A percentile compares a stretch with the other conserved stretches of the same genome.
phyloP scores from a whole-genome alignment of 2,797 vertebrate genomes.

The Ctenochaetus hawaiiensis region DNA sequence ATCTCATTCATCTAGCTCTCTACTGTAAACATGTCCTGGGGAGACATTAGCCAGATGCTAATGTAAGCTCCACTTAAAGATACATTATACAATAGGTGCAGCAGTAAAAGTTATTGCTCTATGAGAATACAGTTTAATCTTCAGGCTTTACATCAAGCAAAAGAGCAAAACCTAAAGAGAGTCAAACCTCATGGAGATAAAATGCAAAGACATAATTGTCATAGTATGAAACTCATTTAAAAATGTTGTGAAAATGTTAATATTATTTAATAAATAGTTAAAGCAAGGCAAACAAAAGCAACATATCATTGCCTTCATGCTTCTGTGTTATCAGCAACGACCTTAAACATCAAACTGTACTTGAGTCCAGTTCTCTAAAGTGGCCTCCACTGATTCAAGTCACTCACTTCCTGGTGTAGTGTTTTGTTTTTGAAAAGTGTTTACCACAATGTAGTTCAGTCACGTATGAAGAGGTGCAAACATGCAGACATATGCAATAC shows the following conservation, averaged over 20 bases:
- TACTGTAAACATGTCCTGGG: no score
- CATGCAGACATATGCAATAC: not conserved
- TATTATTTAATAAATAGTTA: not conserved
- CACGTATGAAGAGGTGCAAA: not conserved
- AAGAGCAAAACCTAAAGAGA: not conserved
- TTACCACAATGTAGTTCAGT: slow-evolving; percentile 5
- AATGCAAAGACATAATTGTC: not conserved
- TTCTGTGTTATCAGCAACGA: slow-evolving; percentile 27
- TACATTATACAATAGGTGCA: no score
- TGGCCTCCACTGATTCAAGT: not conserved
- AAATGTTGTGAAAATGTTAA: not conserved
- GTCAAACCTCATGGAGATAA: not conserved
- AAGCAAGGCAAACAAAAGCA: not conserved
- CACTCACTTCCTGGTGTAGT: slow-evolving; percentile 11
- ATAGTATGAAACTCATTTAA: no score
- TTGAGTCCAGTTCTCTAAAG: slow-evolving; percentile 31
- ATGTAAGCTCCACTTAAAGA: no score
- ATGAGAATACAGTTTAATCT: not conserved
- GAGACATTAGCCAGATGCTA: not conserved
- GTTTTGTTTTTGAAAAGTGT: slow-evolving; percentile 9
- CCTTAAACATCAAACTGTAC: slow-evolving; percentile 23
- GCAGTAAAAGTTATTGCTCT: not conserved
- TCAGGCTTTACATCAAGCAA: not conserved
- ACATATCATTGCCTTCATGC: not conserved
- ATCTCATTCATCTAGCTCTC: no score